Evolutionary conservation across 1,140 invertebrate species (phyloP), one percentile per base, ranked within the genome.

Genomic region (Heliconius hermathena): DNA sequence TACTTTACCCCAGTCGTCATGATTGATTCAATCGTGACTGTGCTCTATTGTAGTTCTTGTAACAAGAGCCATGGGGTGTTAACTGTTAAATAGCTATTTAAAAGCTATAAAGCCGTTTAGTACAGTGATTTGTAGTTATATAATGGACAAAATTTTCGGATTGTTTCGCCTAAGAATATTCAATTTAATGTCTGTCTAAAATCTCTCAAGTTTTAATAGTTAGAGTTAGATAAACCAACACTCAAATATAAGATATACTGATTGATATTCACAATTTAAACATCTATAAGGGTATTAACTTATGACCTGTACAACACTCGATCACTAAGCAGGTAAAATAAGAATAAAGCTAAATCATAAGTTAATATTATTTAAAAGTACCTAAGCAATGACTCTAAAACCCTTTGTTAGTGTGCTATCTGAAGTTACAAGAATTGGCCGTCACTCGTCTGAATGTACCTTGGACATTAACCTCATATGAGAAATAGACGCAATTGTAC

Each of bases 11-110:
- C n/a, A 66, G 60, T 66, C 60, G 60, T 26, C 13, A 29, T 66
- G 60, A 66, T 66, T 66, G 60, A 66, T 66, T 66, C 26, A 66
- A 66, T 66, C 60, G 60, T 66, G 60, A 66, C 60, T 66, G 9
- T 16, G 60, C 60, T 66, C 60, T 66, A 66, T 66, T 66, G 60
- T 72, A 36, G 71, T 72, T 72, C 13, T 72, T 72, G 29, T 72
- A 22, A 33, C 0, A 38, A 72, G 71, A 66, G 60, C 60, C 26
- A 26, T 22, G 60, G 60, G 60, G 60, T 66, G 60, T 66, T 66
- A 66, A 29, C 20, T 26, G 60, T 66, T 66, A 66, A 66, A 22
- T 26, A 66, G 60, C 60, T 66, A 72, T 72, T 72, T 72, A 72
- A 38, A n/a, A 72, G 38, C 36, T 29, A 66, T 66, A 66, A 29